Conservation (phyloP, 2,888 invertebrate species). For the Tipula helvola region DNA sequence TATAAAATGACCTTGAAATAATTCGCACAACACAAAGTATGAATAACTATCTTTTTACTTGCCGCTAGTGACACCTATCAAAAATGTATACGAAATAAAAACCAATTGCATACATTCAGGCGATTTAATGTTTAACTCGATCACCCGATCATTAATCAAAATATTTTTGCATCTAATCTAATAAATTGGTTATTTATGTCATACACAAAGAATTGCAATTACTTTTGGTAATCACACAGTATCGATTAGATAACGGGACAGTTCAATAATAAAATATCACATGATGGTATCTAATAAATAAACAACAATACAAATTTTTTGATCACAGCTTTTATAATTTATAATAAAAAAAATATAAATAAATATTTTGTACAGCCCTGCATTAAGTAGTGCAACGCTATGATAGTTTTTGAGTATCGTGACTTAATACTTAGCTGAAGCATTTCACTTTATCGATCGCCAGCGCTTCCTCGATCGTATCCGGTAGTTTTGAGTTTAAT, state of each 20-base stretch:
- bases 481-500: slow-evolving; percentile 40
- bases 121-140: not conserved
- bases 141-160: not conserved
- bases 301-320: not conserved
- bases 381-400: not conserved
- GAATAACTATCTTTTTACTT: not conserved
- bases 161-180: not conserved
- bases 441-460: slow-evolving; percentile 20
- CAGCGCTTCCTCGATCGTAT: slow-evolving; percentile 42
- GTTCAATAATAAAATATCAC: not conserved
- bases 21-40: not conserved
- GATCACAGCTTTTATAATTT: not conserved
- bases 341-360: not conserved
- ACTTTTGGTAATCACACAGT: not conserved
- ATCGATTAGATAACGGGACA: not conserved
- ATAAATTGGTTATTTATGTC: not conserved
- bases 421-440: not conserved
- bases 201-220: not conserved
- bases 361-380: not conserved
- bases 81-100: not conserved
- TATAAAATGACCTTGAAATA: not conserved
- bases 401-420: not conserved
- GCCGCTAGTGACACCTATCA: not conserved
- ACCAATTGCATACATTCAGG: not conserved
- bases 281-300: not conserved